Evolutionary conservation across 2,888 invertebrate genomes (phyloP), one percentile per base, ranked within the genome.

Genomic region (Hylaea fasciaria): DNA sequence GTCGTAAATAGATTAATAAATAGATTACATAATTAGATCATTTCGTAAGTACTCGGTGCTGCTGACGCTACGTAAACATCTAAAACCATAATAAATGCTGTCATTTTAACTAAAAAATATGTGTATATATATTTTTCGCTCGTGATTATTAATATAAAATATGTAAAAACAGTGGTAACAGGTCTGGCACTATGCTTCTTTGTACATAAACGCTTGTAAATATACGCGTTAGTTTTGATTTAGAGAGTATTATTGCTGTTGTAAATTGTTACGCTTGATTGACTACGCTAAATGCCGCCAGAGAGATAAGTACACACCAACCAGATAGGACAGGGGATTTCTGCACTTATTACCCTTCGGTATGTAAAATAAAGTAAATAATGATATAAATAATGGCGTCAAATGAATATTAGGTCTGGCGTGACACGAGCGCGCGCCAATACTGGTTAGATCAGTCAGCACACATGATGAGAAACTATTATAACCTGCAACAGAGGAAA

Each of bases 21-120:
- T 13, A 16, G 13, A 14, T 43, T 35, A 17, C 17, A 50, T 40
- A 52, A 62, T 48, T 48, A 56, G 51, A 67, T 64, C 56, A 64
- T 72, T 81, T 81, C 82, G 83, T 87, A 89, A 85, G 86, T 87
- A 89, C 82, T 73, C 64, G 79, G 80, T 82, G 85, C 83, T 85
- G 83, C 82, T 82, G 83, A 78, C 69, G 69, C 65, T 69, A 60
- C 65, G 66, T 63, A 67, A 70, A 72, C 63, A 68, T 74, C 74
- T 74, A 77, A 78, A 76, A 75, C 64, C 72, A 76, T 75, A 78
- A 80, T 87, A 89, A 89, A 89, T 89, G 89, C 89, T 84, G 79
- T 71, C 74, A 72, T 73, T 76, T n/a, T 71, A 73, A 71, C 64
- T 72, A 74, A 70, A 74, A 70, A 72, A 68, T 72, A 72, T 57